Base-by-base conservation (phyloP, 2,888 invertebrate species). In the Eupithecia inturbata region DNA sequence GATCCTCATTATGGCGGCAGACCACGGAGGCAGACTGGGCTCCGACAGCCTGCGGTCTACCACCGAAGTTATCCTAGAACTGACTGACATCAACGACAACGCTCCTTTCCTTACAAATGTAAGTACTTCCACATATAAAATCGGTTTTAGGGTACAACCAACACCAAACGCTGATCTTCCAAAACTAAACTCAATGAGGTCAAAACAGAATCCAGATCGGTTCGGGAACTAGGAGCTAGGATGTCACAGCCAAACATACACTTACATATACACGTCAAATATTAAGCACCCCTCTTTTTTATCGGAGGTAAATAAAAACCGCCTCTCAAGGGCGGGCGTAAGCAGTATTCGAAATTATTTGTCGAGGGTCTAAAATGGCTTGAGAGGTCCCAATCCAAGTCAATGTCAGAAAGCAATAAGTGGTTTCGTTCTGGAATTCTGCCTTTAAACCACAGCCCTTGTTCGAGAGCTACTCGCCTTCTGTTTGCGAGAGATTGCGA, bases 71-170 rank as follows among this genome's bases (percentile, higher is more conserved):
- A 97, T 95, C 64, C 94, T 97, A 77, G 95, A 95, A 77, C 87
- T 97, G 36, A 95, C 95, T 6, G 99, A 99, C 85, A 97, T 98
- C 84, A 99, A 99, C 88, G 99, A 99, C 88, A 99, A 99, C 88
- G 97, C 98, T 0, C 99, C 99, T 0, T 97, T 96, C 87, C 95
- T 98, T 76, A 97, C 97, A 62, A 97, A 97, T 85, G 96, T 96
- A 89, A 95, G 95, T 95, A 84, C 41, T 28, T 53, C 12, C 14
- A 26, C 4, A 41, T 2, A 19, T 7, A 19, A 19, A 45, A 45
- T 45, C n/a, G 1, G 45, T 45, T 45, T 1, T 5, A 5, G 45
- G 19, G 45, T 45, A 5, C 7, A 5, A 16, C 6, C 19, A 45
- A 5, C 7, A 9, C 19, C 2, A 45, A 45, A 19, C 16, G 22